phyloP scores from a whole-genome alignment of 2,888 invertebrate genomes.

The Nycteola revayana region DNA sequence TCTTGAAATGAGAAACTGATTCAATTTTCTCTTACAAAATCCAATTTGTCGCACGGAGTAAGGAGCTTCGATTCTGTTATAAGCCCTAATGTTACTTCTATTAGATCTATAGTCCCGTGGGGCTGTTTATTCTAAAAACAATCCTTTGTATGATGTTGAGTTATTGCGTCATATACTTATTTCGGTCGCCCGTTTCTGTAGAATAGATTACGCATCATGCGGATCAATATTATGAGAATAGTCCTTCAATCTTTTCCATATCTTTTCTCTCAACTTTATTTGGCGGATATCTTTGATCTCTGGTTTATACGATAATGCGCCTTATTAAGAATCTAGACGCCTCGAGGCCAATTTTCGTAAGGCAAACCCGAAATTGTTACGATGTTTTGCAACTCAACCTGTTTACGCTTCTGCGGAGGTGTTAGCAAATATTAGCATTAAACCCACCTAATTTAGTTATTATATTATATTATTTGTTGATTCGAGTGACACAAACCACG shows the following conservation, averaged over 20 bases:
- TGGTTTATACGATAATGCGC: neutral
- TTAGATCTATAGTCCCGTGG: neutral
- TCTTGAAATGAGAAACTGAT: no score
- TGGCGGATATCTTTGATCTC: no score
- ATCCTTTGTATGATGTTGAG: neutral
- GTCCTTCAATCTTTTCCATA: neutral
- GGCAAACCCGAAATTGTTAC: conserved; percentile 24
- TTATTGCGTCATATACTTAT: conserved; percentile 1
- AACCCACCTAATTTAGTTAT: conserved; percentile 21
- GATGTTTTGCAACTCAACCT: conserved; percentile 25
- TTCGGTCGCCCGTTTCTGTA: neutral
- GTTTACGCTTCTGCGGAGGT: conserved; percentile 24
- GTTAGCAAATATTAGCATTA: conserved; percentile 30
- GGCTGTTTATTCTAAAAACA: neutral
- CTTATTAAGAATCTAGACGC: conserved; percentile 13
- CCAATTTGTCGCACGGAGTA: no score
- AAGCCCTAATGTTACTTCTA: neutral
- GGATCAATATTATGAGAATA: neutral
- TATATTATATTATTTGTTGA: conserved; percentile 10
- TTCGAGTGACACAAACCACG: conserved; percentile 5
- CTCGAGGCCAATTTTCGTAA: conserved; percentile 33
- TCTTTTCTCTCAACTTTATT: conserved; percentile 5
- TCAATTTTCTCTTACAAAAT: no score
- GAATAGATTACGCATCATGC: neutral
- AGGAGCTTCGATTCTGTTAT: no score